A percentile compares a stretch with the other conserved stretches of the same genome.
Evolutionary conservation across 2,797 vertebrate genomes (phyloP).

Genomic region (Centroberyx gerrardi): DNA sequence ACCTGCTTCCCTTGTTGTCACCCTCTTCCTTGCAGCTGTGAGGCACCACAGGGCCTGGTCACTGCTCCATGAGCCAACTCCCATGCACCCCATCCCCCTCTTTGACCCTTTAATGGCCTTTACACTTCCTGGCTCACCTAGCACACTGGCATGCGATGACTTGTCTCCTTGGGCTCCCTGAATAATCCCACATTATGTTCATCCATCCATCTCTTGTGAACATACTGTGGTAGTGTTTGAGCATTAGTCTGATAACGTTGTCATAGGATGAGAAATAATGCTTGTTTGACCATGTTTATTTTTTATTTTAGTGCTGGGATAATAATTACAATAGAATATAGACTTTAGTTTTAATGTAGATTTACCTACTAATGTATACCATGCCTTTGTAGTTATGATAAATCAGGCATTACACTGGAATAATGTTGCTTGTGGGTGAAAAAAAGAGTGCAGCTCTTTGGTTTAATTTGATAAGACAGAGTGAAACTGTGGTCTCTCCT

Average conservation of each 20-base stretch:
- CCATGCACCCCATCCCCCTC: conserved; percentile 51
- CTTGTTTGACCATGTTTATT: background rate
- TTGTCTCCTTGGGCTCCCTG: conserved; percentile 30
- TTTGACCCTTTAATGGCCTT: conserved; percentile 73
- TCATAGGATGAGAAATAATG: background rate
- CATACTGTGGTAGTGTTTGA: background rate
- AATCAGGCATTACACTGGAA: background rate
- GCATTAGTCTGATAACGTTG: conserved; percentile 1
- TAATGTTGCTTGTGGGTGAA: conserved; percentile 29
- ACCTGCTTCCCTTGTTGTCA: conserved; percentile 83
- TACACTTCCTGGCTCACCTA: conserved; percentile 57
- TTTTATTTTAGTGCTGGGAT: background rate
- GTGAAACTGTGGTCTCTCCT: conserved; percentile 66
- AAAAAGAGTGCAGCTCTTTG: conserved; percentile 43
- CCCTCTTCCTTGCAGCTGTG: conserved; percentile 70
- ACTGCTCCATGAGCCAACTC: conserved; percentile 63
- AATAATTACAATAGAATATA: background rate
- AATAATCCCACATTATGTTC: conserved; percentile 5
- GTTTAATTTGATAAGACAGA: conserved; percentile 71
- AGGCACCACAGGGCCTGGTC: conserved; percentile 65
- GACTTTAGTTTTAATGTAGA: conserved; percentile 7
- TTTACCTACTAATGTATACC: background rate
- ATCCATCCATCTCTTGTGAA: conserved; percentile 4
- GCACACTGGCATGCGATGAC: conserved; percentile 42
- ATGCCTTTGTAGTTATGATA: conserved; percentile 2